These are phyloP conservation scores for Cheilosia impressa DNA, from an alignment of 2,888 invertebrate species.

Conservation along the genomic window DNA sequence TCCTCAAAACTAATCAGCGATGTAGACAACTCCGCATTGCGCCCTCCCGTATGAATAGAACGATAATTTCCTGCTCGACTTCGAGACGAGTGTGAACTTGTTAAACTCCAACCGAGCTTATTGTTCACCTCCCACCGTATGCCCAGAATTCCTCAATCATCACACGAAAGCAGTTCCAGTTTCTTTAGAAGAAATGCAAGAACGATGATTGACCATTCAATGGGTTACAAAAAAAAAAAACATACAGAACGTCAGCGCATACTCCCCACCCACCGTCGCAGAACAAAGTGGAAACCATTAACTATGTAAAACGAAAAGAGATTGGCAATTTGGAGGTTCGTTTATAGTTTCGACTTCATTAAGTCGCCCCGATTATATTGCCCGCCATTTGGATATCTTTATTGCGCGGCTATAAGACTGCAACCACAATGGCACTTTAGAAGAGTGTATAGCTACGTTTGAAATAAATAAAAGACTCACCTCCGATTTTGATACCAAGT, in stretches of 20 bases:
- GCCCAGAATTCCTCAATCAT: background rate
- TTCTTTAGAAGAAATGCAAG: slow-evolving; percentile 32
- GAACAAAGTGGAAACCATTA: slow-evolving; percentile 70
- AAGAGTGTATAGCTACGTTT: background rate
- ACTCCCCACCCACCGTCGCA: slow-evolving; percentile 10
- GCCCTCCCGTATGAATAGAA: slow-evolving; percentile 43
- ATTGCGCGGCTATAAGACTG: slow-evolving; percentile 1
- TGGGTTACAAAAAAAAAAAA: background rate
- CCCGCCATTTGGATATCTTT: slow-evolving; percentile 32
- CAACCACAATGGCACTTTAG: background rate
- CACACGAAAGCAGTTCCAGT: background rate
- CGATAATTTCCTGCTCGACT: slow-evolving; percentile 51
- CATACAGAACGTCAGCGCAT: background rate
- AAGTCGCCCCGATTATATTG: slow-evolving; percentile 48
- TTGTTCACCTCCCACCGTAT: slow-evolving; percentile 26
- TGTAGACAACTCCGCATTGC: background rate
- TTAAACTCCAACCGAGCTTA: slow-evolving; percentile 43
- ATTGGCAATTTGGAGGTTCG: slow-evolving; percentile 67
- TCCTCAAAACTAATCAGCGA: slow-evolving; percentile 8
- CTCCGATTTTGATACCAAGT: slow-evolving; percentile 99
- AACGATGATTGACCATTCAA: slow-evolving; percentile 72
- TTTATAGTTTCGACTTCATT: slow-evolving; percentile 39
- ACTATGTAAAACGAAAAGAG: slow-evolving; percentile 66
- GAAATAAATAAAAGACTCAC: slow-evolving; percentile 85
- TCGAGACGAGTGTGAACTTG: slow-evolving; percentile 41